Evolutionary conservation across 2,113 vertebrate genomes (phyloP).

Genomic region (Colius striatus): DNA sequence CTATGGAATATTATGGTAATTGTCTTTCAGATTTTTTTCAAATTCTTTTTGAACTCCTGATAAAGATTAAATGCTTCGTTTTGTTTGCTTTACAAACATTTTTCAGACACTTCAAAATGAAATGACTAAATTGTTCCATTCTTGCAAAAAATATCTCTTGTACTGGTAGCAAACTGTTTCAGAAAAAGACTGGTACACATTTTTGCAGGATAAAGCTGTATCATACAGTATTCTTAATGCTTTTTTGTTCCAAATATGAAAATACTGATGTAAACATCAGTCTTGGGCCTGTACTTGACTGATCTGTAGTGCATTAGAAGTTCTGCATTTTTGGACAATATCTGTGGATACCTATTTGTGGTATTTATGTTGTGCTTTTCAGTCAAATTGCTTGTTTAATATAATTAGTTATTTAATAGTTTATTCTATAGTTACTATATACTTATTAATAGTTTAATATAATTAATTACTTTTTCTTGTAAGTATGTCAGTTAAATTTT

Average conservation of each 20-base stretch:
- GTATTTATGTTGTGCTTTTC: neutral
- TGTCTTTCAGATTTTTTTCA: neutral
- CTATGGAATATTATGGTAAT: neutral
- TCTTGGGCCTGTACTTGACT: neutral
- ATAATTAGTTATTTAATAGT: neutral
- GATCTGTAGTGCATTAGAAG: neutral
- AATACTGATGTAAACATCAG: neutral
- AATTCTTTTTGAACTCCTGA: neutral
- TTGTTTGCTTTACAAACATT: neutral
- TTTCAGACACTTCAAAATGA: neutral
- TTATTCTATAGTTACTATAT: too few relatives aligned
- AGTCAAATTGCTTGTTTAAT: neutral
- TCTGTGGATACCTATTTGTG: neutral
- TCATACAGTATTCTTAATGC: neutral
- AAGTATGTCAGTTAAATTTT: neutral
- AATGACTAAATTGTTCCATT: neutral
- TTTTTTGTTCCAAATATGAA: neutral
- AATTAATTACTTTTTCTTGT: neutral
- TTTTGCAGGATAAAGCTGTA: neutral
- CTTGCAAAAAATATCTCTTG: neutral
- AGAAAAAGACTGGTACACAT: accelerated
- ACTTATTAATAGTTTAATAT: neutral
- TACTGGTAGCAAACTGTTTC: neutral
- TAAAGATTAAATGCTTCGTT: neutral
- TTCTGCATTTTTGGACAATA: accelerated